Evolutionary conservation across 2,797 vertebrate species (phyloP).

Genomic region (Acipenser oxyrinchus): DNA sequence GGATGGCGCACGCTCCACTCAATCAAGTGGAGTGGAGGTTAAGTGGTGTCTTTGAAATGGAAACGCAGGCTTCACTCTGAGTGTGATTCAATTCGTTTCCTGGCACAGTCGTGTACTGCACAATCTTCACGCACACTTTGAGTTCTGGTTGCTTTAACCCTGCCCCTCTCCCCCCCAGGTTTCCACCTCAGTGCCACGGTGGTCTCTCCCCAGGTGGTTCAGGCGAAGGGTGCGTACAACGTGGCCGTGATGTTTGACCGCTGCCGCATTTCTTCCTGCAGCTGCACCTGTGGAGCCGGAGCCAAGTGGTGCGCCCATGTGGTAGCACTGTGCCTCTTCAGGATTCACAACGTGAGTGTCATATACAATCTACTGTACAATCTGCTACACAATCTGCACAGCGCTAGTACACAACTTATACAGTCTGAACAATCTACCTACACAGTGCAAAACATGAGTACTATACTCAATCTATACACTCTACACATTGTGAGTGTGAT

Average conservation of each 20-base stretch:
- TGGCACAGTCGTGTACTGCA: not conserved
- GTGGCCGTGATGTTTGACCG: constrained; percentile 98
- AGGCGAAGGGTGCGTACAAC: constrained; percentile 94
- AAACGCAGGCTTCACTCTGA: too few relatives aligned
- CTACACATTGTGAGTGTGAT: constrained; percentile 1
- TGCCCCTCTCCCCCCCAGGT: constrained; percentile 50
- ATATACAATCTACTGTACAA: not conserved
- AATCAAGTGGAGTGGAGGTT: too few relatives aligned
- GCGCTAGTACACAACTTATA: too few relatives aligned
- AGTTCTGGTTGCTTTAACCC: not conserved
- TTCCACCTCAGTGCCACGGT: constrained; percentile 97
- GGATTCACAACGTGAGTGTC: constrained; percentile 86
- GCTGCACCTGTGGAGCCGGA: constrained; percentile 94
- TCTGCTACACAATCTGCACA: too few relatives aligned
- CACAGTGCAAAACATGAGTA: too few relatives aligned
- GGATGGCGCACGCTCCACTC: too few relatives aligned
- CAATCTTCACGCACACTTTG: not conserved
- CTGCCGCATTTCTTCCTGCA: constrained; percentile 96
- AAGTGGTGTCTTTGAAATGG: too few relatives aligned
- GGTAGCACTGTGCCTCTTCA: constrained; percentile 96
- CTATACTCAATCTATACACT: too few relatives aligned
- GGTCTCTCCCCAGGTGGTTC: constrained; percentile 85
- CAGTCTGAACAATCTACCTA: too few relatives aligned
- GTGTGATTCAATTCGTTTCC: too few relatives aligned
- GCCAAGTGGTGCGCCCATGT: constrained; percentile 98